Evolutionary conservation across 2,113 vertebrate genomes (phyloP).

Genomic region (Ammodytes marinus): DNA sequence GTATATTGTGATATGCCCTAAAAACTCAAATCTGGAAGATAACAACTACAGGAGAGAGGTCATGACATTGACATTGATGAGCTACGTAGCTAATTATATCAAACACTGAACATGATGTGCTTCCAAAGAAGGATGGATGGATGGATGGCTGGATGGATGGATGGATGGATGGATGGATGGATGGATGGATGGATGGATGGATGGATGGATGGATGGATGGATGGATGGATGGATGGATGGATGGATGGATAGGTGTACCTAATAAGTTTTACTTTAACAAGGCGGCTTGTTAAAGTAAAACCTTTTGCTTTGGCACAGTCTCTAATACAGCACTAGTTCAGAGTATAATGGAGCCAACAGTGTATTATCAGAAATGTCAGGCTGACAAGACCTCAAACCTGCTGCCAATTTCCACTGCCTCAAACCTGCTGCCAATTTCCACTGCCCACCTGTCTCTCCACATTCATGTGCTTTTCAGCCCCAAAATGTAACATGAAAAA

Average conservation of each 20-base stretch:
- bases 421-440: not conserved
- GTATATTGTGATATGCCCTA: too few relatives aligned
- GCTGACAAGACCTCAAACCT: not conserved
- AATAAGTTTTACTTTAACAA: too few relatives aligned
- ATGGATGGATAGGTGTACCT: not conserved
- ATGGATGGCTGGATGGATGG: too few relatives aligned
- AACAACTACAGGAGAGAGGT: too few relatives aligned
- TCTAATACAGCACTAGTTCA: not conserved
- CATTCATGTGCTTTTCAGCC: slow-evolving; percentile 12
- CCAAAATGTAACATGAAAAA: slow-evolving; percentile 29
- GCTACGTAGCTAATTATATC: too few relatives aligned
- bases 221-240: too few relatives aligned
- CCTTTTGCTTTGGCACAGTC: slow-evolving; percentile 4
- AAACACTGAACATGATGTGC: not conserved
- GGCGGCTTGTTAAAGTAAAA: slow-evolving; percentile 1
- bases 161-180: too few relatives aligned
- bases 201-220: too few relatives aligned
- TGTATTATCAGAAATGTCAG: slow-evolving; percentile 21
- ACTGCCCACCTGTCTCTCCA: slow-evolving; percentile 34
- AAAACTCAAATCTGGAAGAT: too few relatives aligned
- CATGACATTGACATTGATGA: too few relatives aligned
- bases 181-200: too few relatives aligned
- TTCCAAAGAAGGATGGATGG: not conserved
- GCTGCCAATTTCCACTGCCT: not conserved
- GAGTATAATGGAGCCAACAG: not conserved